These are phyloP conservation scores for Gadopsis marmoratus DNA, from an alignment of 2,797 vertebrate genomes.

Conservation along the genomic window DNA sequence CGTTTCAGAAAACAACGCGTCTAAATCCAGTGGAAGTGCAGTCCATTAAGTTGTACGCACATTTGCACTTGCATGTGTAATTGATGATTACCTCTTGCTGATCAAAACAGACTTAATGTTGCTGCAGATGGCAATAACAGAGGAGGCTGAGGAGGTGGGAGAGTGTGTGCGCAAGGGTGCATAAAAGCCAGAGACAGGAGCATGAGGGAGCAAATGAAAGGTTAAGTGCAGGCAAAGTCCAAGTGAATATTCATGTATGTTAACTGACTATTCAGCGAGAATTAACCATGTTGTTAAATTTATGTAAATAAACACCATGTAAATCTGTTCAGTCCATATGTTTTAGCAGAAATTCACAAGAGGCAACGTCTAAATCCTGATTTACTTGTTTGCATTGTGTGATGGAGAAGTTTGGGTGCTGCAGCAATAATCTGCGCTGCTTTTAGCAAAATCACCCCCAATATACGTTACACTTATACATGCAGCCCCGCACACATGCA, in stretches of 20 bases:
- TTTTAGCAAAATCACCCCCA: constrained; percentile 17
- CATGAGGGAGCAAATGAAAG: constrained; percentile 14
- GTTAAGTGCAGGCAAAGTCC: constrained; percentile 54
- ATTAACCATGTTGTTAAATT: constrained; percentile 11
- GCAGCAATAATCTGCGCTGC: constrained; percentile 22
- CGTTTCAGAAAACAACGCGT: constrained; percentile 61
- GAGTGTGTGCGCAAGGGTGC: neutral
- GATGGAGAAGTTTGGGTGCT: constrained; percentile 7
- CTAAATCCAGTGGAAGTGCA: constrained; percentile 73
- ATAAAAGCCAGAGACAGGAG: constrained; percentile 29
- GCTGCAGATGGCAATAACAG: constrained; percentile 68
- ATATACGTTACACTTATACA: constrained; percentile 20
- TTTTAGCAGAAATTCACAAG: constrained; percentile 4
- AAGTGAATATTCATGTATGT: constrained; percentile 51
- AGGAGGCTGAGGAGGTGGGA: constrained; percentile 47
- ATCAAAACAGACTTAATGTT: constrained; percentile 70
- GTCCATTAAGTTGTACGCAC: constrained; percentile 69
- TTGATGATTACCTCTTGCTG: constrained; percentile 72
- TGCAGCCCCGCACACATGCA: neutral
- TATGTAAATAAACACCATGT: no score
- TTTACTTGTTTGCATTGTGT: constrained; percentile 7
- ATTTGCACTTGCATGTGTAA: constrained; percentile 79
- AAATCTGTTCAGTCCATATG: neutral
- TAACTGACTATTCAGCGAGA: constrained; percentile 16
- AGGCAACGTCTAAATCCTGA: constrained; percentile 9